Evolutionary conservation across 2,888 invertebrate species (phyloP), one percentile per base, ranked within the genome.

Genomic region (Gymnosoma rotundatum): DNA sequence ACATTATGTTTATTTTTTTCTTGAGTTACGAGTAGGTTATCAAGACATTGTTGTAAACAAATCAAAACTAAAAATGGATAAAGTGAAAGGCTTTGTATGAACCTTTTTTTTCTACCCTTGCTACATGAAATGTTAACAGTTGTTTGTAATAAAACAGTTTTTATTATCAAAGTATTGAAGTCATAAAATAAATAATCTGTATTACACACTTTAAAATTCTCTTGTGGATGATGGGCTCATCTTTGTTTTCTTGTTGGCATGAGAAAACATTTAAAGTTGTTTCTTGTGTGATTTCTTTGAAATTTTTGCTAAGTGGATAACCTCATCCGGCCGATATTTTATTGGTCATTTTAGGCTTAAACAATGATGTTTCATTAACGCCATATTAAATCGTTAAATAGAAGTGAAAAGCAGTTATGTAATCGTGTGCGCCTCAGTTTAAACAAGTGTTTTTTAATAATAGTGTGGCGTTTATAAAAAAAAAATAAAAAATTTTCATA

Each of bases 61-160:
- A 42, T 12, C 4, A 5, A 66, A 21, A 7, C 3, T 25, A 38
- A 38, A 83, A 60, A 60, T 72, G 64, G 48, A 25, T 67, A 18
- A 73, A 81, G 80, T 80, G 83, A 84, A 80, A 78, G 78, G 73
- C 72, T 84, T 78, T 83, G 48, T 56, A 25, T 36, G 42, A 10
- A 20, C 60, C 56, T 12, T 42, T 42, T 38, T 48, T 14, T 48
- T 48, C 45, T 8, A 16, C 45, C 6, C 14, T 5, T 61, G 74
- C 38, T 67, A 20, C 0, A 36, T 38, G 38, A 64, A n/a, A 21
- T 60, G 45, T 45, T 20, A 18, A 0, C 5, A 32, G 8, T 32
- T 32, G 6, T 32, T 5, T 32, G 32, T 8, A 32, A 32, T 32
- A 32, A 32, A 32, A 32, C 8, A 5, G 8, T 5, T 32, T 32